Evolutionary conservation across 2,888 invertebrate genomes (phyloP), one percentile per base, ranked within the genome.

Genomic region (Euclidia mi): DNA sequence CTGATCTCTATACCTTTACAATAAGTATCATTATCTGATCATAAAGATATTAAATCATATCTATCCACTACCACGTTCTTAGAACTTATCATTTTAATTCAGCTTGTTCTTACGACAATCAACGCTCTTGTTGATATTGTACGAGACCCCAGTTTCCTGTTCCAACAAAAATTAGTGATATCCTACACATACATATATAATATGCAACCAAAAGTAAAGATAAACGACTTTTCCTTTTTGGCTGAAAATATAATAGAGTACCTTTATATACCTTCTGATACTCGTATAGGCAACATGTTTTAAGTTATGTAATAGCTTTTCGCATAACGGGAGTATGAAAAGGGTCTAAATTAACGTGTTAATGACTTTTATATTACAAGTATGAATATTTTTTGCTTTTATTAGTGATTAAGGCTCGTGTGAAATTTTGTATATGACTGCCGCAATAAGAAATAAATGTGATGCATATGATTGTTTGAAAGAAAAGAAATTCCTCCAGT

Each of bases 151-250:
- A 46, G 35, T 46, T 45, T 46, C 28, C 25, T 46, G 35, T 20
- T 20, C 15, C 20, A 2, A 20, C 20, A 37, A 40, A 40, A 40
- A 40, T 40, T 20, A 40, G 40, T 40, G 20, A 37, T 37, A 37
- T 10, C 25, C 40, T 18, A 20, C 40, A 40, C 11, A 38, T 35
- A n/a, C 31, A 10, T 31, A 40, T 20, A 20, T 20, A 40, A 40
- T 40, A 40, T 40, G 40, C 40, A 40, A 2, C 40, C 40, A 40
- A 40, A 18, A 20, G 40, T 37, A 37, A 40, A 40, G 40, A 40
- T 40, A 40, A 40, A 40, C 20, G 40, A 40, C 40, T 40, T 40
- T 20, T 40, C 40, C 20, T 40, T 40, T 40, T 20, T 40, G 40
- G 40, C 7, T 20, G 2, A 40, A 40, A 40, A 40, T 40, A 25